These are phyloP conservation scores for Hystrix cristata DNA, from an alignment of 2,113 vertebrate genomes.

Conservation along the genomic window DNA sequence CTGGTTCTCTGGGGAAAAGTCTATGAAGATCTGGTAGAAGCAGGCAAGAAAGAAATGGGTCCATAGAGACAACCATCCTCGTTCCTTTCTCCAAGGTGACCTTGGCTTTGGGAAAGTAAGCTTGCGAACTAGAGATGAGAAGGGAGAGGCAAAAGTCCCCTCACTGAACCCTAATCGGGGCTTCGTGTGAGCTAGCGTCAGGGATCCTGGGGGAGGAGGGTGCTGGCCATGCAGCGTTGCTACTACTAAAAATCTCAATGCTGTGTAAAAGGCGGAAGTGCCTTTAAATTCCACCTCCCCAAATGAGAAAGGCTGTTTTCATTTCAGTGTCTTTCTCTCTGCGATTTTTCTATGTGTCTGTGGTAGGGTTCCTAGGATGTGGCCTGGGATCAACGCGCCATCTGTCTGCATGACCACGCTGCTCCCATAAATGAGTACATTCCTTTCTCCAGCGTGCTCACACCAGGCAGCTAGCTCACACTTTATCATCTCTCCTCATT, in stretches of 20 bases:
- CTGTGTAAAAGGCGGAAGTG: not conserved
- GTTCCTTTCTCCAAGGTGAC: not conserved
- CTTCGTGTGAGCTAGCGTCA: not conserved
- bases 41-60: not conserved
- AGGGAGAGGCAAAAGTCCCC: not conserved
- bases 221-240: not conserved
- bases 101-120: slow-evolving; percentile 21
- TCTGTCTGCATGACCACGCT: not conserved
- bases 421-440: not conserved
- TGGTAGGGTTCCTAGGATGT: not conserved
- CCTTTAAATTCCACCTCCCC: not conserved
- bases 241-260: not conserved
- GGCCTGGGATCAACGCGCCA: not conserved
- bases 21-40: not conserved
- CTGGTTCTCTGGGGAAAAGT: not conserved
- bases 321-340: not conserved
- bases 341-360: not conserved
- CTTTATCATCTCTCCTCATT: not conserved
- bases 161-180: not conserved
- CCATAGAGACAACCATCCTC: not conserved
- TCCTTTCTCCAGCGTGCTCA: not conserved
- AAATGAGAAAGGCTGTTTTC: not conserved
- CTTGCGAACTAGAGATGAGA: not conserved
- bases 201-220: not conserved
- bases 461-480: not conserved